Evolutionary conservation across 2,797 vertebrate species (phyloP).

Genomic region (Malurus splendens): DNA sequence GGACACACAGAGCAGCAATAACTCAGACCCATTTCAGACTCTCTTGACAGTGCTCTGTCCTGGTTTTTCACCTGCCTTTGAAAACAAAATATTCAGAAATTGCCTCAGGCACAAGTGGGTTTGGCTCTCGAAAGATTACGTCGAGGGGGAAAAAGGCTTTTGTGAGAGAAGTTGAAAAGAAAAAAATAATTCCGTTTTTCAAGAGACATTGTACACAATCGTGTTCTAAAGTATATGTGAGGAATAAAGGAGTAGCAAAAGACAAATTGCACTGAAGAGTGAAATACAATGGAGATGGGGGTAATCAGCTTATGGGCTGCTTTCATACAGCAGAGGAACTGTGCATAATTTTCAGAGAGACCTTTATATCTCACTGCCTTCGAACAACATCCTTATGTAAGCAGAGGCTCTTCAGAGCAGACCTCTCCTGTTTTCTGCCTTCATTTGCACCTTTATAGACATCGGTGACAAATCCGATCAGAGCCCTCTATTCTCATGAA

Average conservation of each 20-base stretch:
- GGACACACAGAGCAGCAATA: background rate
- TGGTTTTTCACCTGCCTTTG: background rate
- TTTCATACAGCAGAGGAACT: background rate
- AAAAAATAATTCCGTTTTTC: background rate
- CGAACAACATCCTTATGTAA: background rate
- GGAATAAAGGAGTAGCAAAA: background rate
- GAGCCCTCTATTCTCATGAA: background rate
- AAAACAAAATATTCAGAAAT: background rate
- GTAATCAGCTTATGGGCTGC: slow-evolving; percentile 33
- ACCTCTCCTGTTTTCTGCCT: background rate
- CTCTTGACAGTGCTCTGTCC: background rate
- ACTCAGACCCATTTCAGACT: background rate
- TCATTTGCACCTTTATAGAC: background rate
- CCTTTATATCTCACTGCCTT: background rate
- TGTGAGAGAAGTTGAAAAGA: background rate
- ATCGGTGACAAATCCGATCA: background rate
- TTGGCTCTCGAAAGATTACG: accelerated
- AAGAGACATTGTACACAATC: background rate
- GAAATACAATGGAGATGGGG: background rate
- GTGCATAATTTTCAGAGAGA: background rate
- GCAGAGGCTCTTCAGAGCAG: background rate
- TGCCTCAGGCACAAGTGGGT: background rate
- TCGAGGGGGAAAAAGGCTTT: accelerated
- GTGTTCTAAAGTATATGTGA: background rate
- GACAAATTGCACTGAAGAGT: background rate